Conservation (phyloP, 2,888 invertebrate genomes). For the Apantesis nais region DNA sequence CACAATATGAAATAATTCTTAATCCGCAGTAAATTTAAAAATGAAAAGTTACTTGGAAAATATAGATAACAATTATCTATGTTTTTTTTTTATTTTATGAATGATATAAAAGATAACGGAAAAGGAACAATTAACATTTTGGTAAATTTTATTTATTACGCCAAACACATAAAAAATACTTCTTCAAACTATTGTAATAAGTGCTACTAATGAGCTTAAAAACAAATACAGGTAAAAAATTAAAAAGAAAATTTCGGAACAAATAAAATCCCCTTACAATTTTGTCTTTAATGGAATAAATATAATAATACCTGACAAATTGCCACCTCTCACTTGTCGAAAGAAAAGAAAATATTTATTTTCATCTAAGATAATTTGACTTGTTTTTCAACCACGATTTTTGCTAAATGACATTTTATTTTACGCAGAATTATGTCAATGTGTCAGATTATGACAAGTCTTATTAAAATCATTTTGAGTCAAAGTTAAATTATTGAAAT, state of each 20-base stretch:
- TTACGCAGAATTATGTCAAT: not conserved
- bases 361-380: not conserved
- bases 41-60: too few species aligned
- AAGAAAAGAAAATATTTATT: not conserved
- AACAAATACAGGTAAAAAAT: not conserved
- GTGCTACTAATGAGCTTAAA: too few species aligned
- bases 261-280: not conserved
- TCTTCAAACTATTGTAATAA: not conserved
- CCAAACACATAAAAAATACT: not conserved
- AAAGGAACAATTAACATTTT: not conserved
- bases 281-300: not conserved
- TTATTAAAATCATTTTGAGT: not conserved
- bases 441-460: not conserved
- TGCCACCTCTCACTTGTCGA: not conserved
- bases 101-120: too few species aligned
- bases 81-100: too few species aligned
- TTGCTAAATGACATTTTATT: not conserved
- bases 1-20: too few species aligned
- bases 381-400: not conserved
- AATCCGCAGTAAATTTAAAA: too few species aligned
- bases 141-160: not conserved
- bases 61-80: too few species aligned
- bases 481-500: too few species aligned
- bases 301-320: not conserved
- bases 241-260: not conserved